These are phyloP conservation scores for Falco peregrinus DNA, from an alignment of 2,797 vertebrate species.

Conservation along the genomic window DNA sequence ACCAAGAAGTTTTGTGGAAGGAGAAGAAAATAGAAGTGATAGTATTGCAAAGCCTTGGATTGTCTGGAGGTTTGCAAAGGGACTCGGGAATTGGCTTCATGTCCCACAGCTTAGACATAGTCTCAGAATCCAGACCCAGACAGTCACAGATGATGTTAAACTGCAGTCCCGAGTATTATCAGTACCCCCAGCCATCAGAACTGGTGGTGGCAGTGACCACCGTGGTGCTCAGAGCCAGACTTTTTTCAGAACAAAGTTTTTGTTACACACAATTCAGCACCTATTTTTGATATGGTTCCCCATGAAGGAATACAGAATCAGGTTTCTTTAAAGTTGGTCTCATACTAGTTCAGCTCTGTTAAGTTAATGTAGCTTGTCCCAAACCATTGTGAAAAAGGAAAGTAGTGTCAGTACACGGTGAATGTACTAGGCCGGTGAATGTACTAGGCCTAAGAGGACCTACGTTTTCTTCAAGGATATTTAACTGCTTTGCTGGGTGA, in stretches of 20 bases:
- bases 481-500: not conserved
- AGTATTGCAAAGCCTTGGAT: not conserved
- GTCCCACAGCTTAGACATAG: not conserved
- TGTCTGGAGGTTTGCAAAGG: not conserved
- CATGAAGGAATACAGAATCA: not conserved
- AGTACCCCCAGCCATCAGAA: not conserved
- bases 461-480: not conserved
- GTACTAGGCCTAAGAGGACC: not conserved
- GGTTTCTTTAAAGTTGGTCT: not conserved
- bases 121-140: not conserved
- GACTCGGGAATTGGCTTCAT: not conserved
- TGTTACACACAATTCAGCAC: not conserved
- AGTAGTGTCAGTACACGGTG: not conserved
- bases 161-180: not conserved
- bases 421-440: not conserved
- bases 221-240: not conserved
- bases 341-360: not conserved
- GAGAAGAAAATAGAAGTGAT: not conserved
- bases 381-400: not conserved
- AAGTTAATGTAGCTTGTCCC: not conserved
- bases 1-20: not conserved
- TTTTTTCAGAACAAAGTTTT: not conserved
- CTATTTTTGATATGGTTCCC: not conserved
- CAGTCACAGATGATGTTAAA: not conserved
- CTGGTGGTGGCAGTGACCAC: not conserved